phyloP scores from a whole-genome alignment of 2,888 invertebrate genomes.

The Leptarthrus brevirostris region DNA sequence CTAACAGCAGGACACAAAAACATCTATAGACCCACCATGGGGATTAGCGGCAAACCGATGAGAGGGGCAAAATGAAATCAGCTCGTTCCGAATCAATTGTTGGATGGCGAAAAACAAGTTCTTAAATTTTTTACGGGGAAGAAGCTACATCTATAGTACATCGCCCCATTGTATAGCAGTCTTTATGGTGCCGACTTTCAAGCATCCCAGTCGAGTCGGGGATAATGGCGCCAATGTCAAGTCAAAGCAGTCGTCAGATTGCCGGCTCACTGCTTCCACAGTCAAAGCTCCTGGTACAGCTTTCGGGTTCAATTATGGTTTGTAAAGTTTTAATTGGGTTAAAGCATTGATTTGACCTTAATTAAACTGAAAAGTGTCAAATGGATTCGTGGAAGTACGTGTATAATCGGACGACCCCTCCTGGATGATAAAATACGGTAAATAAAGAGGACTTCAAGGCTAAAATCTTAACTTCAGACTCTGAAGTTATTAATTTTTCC shows the following conservation, averaged over 20 bases:
- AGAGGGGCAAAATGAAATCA: background rate
- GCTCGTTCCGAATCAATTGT: background rate
- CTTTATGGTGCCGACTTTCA: too few species aligned
- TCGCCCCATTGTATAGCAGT: background rate
- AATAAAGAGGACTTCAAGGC: too few species aligned
- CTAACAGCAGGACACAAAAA: too few species aligned
- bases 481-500: too few species aligned
- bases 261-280: background rate
- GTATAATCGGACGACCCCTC: background rate
- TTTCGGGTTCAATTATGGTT: conserved; percentile 3
- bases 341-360: conserved; percentile 1
- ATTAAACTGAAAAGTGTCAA: conserved; percentile 1
- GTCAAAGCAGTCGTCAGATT: conserved; percentile 2
- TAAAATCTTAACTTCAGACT: too few species aligned
- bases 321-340: conserved; percentile 20
- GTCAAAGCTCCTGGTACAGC: background rate
- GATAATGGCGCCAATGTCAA: background rate
- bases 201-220: background rate
- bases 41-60: too few species aligned
- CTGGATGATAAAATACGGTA: too few species aligned
- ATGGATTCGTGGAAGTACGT: background rate
- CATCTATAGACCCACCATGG: too few species aligned
- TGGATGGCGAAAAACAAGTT: background rate
- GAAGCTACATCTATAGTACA: background rate
- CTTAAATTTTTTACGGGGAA: background rate